Base-by-base conservation (phyloP, 2,113 vertebrate genomes). In the Catharus minimus region DNA sequence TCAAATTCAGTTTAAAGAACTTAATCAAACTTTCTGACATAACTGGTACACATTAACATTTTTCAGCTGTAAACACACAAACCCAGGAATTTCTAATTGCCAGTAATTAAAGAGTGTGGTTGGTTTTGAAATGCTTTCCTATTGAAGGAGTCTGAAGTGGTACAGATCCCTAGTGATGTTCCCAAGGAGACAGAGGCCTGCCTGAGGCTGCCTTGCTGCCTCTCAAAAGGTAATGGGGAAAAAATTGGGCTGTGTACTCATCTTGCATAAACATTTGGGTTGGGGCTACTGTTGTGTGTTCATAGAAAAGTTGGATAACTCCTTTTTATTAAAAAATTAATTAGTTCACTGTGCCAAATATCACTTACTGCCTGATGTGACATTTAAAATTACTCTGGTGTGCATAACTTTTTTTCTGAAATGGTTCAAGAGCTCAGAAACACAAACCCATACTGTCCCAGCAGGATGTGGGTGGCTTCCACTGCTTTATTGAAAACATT, bases 41-140 rank as follows among this genome's bases (percentile, higher is more conserved):
- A 95, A 95, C 90, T 96, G 83, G 93, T 93, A 95, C 93, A 89
- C 95, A 95, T 96, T 94, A 95, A 95, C 93, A 96, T 96, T 96
- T 96, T 87, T 95, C 86, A 94, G 36, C 86, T 94, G 89, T 90
- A 96, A 95, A 95, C 83, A 93, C 55, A 86, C 83, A 93, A 93
- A 95, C 15, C 47, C 52, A 90, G 78, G 81, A 92, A 89, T 95
- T 95, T 93, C 90, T 96, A 95, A 96, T 95, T 95, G 81, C 86
- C 52, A 82, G 71, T 94, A 96, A 95, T 95, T 94, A 87, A 90
- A 95, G 67, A 56, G 43, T 79, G 84, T 76, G 73, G 88, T 62
- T 95, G 66, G 58, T 76, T 95, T 93, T 95, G 83, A 95, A 95
- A 93, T 71, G 86, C 90, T 90, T 88, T 95, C 78, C 84, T 89